Conservation (phyloP, 2,888 invertebrate genomes). For the Drosophila helvetica region DNA sequence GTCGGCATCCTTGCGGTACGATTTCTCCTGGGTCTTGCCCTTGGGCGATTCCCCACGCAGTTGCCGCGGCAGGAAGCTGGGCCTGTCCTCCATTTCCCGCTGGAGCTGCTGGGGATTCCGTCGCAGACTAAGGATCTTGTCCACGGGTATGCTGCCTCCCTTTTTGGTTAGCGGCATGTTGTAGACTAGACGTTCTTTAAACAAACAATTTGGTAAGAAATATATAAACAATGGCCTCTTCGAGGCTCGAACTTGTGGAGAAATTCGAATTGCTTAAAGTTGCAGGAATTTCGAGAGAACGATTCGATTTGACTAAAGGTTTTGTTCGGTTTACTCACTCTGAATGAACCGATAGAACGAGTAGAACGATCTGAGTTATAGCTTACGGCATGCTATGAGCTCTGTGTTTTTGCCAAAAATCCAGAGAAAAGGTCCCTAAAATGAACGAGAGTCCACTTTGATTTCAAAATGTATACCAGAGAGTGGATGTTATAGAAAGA, state of each 20-base stretch:
- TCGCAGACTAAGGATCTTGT: slow-evolving; percentile 35
- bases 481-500: no score
- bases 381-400: neutral
- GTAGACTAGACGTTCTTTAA: neutral
- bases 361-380: neutral
- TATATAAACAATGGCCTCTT: neutral
- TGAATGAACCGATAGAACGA: neutral
- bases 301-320: neutral
- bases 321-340: neutral
- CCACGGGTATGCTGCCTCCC: slow-evolving; percentile 11
- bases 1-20: neutral
- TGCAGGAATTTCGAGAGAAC: neutral
- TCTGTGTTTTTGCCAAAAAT: neutral
- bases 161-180: slow-evolving; percentile 19
- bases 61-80: slow-evolving; percentile 31
- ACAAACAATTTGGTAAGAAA: neutral
- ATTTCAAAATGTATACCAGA: no score
- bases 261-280: neutral
- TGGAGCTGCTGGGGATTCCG: slow-evolving; percentile 15
- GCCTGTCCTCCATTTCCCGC: slow-evolving; percentile 16
- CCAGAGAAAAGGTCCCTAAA: no score
- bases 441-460: no score
- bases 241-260: neutral
- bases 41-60: neutral
- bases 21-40: neutral